Evolutionary conservation across 2,888 invertebrate species (phyloP).

Genomic region (Synanthedon formicaeformis): DNA sequence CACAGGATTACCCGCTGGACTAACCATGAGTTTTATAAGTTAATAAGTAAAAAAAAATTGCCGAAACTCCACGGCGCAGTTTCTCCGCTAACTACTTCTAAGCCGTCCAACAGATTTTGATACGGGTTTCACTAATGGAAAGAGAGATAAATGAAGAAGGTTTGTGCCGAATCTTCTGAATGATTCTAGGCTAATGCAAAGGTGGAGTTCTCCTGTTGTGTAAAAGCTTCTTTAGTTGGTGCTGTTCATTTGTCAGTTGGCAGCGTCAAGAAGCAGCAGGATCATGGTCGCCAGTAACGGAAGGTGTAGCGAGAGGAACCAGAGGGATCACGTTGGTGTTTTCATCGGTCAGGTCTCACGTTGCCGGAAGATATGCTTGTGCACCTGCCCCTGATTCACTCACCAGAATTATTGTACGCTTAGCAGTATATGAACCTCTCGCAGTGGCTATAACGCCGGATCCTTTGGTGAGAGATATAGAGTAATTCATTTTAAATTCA

Average conservation of each 20-base stretch:
- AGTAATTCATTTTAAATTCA: no score
- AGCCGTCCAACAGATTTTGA: no score
- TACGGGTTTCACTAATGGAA: no score
- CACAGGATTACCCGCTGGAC: no score
- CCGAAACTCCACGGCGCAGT: no score
- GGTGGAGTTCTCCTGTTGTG: no score
- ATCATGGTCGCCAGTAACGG: slow-evolving; percentile 40
- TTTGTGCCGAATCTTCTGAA: no score
- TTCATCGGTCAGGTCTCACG: slow-evolving; percentile 71
- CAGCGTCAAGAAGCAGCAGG: slow-evolving; percentile 56
- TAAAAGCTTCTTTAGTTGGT: background rate
- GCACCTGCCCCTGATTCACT: slow-evolving; percentile 76
- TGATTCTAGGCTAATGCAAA: no score
- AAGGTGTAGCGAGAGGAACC: slow-evolving; percentile 45
- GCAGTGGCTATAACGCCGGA: slow-evolving; percentile 75
- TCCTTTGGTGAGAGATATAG: slow-evolving; percentile 63
- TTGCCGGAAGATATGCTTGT: slow-evolving; percentile 79
- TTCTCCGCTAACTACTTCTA: no score
- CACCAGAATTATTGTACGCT: slow-evolving; percentile 73
- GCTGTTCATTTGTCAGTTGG: slow-evolving; percentile 38
- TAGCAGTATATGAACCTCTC: slow-evolving; percentile 76
- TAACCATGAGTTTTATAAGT: no score
- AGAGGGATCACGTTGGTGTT: slow-evolving; percentile 54
- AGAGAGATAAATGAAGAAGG: no score
- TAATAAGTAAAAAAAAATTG: no score